Evolutionary conservation across 2,113 vertebrate genomes (phyloP).

Genomic region (Malaclemys terrapin): DNA sequence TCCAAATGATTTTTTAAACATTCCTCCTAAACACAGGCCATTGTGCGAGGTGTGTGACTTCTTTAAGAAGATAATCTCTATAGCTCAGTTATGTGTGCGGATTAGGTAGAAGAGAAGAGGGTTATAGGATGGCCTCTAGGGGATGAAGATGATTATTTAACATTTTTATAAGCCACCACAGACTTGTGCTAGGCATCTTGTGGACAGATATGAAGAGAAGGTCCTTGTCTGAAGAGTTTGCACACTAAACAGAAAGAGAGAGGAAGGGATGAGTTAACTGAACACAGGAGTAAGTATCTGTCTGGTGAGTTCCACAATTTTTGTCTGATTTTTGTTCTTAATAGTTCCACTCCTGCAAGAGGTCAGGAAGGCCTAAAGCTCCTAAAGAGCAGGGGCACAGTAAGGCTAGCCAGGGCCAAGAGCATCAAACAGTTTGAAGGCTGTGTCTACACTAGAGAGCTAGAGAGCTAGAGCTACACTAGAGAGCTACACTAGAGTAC

Average conservation of each 20-base stretch:
- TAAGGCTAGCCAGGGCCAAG: not conserved
- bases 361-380: not conserved
- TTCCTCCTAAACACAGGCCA: fast-evolving
- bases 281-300: not conserved
- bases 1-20: not conserved
- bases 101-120: not conserved
- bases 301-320: not conserved
- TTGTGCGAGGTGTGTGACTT: not conserved
- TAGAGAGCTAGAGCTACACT: no score
- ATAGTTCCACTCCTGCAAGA: not conserved
- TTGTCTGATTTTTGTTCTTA: not conserved
- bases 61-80: not conserved
- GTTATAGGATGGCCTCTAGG: not conserved
- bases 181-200: not conserved
- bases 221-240: not conserved
- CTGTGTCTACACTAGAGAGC: no score
- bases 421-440: not conserved
- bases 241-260: not conserved
- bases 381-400: not conserved
- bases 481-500: no score
- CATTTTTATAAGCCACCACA: not conserved
- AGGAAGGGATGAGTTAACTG: not conserved
- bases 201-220: not conserved
- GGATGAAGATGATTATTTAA: not conserved
- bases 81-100: not conserved